phyloP scores from a whole-genome alignment of 2,797 vertebrate genomes.

The Tenualosa thibaudeaui region DNA sequence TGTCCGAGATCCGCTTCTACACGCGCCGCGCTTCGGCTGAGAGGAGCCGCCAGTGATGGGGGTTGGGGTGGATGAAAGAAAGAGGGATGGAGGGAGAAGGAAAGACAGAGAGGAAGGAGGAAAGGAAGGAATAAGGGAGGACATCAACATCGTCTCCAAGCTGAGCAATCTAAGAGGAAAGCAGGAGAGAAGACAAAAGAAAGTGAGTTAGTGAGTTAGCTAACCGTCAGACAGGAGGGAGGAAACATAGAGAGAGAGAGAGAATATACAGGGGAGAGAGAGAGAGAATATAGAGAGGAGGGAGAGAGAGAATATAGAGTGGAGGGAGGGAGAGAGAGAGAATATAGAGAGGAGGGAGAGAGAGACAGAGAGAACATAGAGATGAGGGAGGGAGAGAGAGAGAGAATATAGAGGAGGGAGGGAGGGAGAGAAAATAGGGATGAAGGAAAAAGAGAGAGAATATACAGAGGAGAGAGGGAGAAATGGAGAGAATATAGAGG shows the following conservation, averaged over 20 bases:
- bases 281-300: neutral
- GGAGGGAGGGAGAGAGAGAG: neutral
- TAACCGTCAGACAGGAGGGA: neutral
- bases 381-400: too few species aligned
- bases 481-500: too few species aligned
- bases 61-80: too few species aligned
- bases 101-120: neutral
- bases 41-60: conserved; percentile 48
- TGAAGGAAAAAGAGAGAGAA: too few species aligned
- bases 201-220: too few species aligned
- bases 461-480: too few species aligned
- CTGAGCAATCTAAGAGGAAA: conserved; percentile 33
- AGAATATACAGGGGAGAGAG: neutral
- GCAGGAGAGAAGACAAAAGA: neutral
- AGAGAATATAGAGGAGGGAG: too few species aligned
- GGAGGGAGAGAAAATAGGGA: too few species aligned
- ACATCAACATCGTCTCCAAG: conserved; percentile 72
- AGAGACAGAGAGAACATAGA: too few species aligned
- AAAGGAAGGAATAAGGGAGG: conserved; percentile 46
- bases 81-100: neutral
- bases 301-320: neutral
- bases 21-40: conserved; percentile 59
- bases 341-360: neutral
- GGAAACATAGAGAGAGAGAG: neutral
- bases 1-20: conserved; percentile 70